phyloP scores from a whole-genome alignment of 2,888 invertebrate genomes.

The Spisula solida region DNA sequence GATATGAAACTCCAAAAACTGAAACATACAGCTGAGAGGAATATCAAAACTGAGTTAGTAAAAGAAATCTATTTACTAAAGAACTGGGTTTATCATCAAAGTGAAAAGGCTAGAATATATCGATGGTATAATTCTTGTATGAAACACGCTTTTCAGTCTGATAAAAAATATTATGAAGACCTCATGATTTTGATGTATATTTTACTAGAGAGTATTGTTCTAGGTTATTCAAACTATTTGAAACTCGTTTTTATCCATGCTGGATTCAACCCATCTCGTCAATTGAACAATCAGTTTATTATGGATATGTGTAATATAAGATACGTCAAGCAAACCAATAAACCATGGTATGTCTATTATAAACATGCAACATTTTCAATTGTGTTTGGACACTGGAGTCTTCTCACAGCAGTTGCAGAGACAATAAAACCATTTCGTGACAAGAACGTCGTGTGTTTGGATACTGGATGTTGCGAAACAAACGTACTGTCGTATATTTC shows the following conservation, averaged over 20 bases:
- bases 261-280: conserved; percentile 21
- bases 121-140: conserved; percentile 23
- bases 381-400: conserved; percentile 38
- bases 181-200: conserved; percentile 45
- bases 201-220: conserved; percentile 26
- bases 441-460: conserved; percentile 14
- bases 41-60: neutral
- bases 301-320: conserved; percentile 36
- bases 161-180: conserved; percentile 27
- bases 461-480: conserved; percentile 29
- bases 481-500: conserved; percentile 20
- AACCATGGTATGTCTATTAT: conserved; percentile 28
- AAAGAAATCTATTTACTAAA: conserved; percentile 14
- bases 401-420: neutral
- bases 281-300: neutral
- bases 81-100: conserved; percentile 2
- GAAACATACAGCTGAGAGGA: neutral
- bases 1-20: neutral
- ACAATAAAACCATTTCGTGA: neutral
- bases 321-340: conserved; percentile 22
- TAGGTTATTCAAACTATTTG: conserved; percentile 20
- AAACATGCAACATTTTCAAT: neutral
- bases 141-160: conserved; percentile 15
- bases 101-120: neutral
- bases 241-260: conserved; percentile 34